Evolutionary conservation across 2,113 vertebrate genomes (phyloP), one percentile per base, ranked within the genome.

Genomic region (Mustelus asterias): DNA sequence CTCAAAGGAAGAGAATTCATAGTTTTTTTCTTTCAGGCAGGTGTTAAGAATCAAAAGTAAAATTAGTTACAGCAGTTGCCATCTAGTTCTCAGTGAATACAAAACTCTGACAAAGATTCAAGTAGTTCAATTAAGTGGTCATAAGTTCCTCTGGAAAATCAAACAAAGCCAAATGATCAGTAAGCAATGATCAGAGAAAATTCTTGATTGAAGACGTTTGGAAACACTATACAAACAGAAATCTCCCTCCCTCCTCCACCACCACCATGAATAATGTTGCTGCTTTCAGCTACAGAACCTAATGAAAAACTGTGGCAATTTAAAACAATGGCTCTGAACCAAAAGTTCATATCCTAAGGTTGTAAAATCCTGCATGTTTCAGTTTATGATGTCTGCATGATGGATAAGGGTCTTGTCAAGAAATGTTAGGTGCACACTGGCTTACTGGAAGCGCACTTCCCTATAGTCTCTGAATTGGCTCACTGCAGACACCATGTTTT

Each of bases 31-130:
- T 92, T 93, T 93, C 6, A 37, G 89, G 89, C 89, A 67, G 89
- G n/a, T 65, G 60, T 67, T 93, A 93, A 93, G 60, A 93, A 93
- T 93, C 89, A 65, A 37, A 20, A 93, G n/a, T 65, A 67, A 65
- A 93, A 93, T 20, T 67, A 67, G 60, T 93, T 93, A 65, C 14
- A 93, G n/a, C 48, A 63, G 60, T 65, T 33, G 33, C 18, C 33
- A 37, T 93, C 60, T 93, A n/a, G 33, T 65, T 93, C 33, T 65
- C 89, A 65, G n/a, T 93, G 60, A n/a, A 93, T 65, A 93, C 60
- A 93, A 63, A 37, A 37, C 89, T 93, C 89, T 37, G n/a, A 93
- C 89, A 65, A 93, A 65, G 60, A 65, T 65, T 93, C 60, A 93
- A 65, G 60, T 9, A 5, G 60, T 37, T 93, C n/a, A 37, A 83